Conservation (phyloP, 2,797 vertebrate species). For the Arvicola amphibius region DNA sequence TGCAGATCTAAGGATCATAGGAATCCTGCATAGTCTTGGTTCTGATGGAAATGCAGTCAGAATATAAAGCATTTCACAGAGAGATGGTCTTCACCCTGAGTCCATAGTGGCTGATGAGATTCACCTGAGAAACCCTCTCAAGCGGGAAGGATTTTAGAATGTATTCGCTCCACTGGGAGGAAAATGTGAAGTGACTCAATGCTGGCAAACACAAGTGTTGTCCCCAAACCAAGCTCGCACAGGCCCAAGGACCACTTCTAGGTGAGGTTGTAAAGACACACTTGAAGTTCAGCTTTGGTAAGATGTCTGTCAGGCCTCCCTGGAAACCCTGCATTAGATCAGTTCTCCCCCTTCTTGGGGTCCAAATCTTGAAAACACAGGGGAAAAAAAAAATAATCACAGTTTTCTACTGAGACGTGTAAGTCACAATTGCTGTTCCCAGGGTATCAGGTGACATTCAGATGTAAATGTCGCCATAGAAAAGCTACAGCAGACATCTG, state of each 20-base stretch:
- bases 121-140: neutral
- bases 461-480: constrained; percentile 46
- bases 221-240: neutral
- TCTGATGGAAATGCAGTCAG: neutral
- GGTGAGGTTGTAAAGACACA: neutral
- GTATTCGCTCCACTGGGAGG: neutral
- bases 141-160: neutral
- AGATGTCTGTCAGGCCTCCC: neutral
- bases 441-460: constrained; percentile 19
- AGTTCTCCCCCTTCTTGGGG: neutral
- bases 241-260: neutral
- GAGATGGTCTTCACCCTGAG: accelerated
- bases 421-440: neutral
- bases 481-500: neutral
- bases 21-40: neutral
- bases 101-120: neutral
- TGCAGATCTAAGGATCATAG: neutral
- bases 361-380: constrained; percentile 19
- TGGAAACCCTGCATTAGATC: neutral
- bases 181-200: neutral
- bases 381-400: neutral
- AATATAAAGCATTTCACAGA: neutral
- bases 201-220: neutral
- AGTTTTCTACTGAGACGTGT: neutral
- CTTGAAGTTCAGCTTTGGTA: neutral